phyloP scores from a whole-genome alignment of 1,140 invertebrate species.

The Trachelipus rathkii region DNA sequence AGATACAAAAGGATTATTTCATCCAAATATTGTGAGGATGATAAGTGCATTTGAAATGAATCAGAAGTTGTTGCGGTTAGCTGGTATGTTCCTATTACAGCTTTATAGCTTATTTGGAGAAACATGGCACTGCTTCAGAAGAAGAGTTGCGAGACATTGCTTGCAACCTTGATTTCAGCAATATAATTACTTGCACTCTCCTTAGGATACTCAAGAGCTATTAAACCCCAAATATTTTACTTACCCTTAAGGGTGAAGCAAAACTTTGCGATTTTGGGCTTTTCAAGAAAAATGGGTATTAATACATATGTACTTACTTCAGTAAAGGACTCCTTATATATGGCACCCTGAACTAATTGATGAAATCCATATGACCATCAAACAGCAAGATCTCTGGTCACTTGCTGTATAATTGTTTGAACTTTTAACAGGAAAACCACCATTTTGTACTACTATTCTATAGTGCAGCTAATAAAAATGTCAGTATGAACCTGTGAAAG shows the following conservation, averaged over 20 bases:
- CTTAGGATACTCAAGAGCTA: slow-evolving; percentile 84
- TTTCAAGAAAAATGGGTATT: slow-evolving; percentile 58
- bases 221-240: slow-evolving; percentile 93
- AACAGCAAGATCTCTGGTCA: slow-evolving; percentile 73
- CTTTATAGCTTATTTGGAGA: slow-evolving; percentile 74
- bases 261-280: slow-evolving; percentile 58
- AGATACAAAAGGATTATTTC: slow-evolving; percentile 81
- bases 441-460: slow-evolving; percentile 86
- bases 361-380: slow-evolving; percentile 85
- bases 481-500: slow-evolving; percentile 76
- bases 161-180: slow-evolving; percentile 83
- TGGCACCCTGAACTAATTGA: slow-evolving; percentile 95
- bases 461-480: slow-evolving; percentile 78
- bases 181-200: slow-evolving; percentile 91
- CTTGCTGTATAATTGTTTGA: slow-evolving; percentile 79
- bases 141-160: slow-evolving; percentile 72
- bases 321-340: slow-evolving; percentile 87
- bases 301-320: slow-evolving; percentile 88
- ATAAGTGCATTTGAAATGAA: slow-evolving; percentile 88
- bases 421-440: slow-evolving; percentile 77
- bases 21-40: slow-evolving; percentile 94
- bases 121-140: slow-evolving; percentile 70
- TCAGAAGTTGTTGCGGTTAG: slow-evolving; percentile 86
- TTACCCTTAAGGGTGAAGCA: slow-evolving; percentile 65
- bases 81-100: slow-evolving; percentile 84